Percentiles rank a stretch among this genome's conserved stretches.
Conservation (phyloP, 2,888 invertebrate genomes). For the Alviniconcha strummeri region DNA sequence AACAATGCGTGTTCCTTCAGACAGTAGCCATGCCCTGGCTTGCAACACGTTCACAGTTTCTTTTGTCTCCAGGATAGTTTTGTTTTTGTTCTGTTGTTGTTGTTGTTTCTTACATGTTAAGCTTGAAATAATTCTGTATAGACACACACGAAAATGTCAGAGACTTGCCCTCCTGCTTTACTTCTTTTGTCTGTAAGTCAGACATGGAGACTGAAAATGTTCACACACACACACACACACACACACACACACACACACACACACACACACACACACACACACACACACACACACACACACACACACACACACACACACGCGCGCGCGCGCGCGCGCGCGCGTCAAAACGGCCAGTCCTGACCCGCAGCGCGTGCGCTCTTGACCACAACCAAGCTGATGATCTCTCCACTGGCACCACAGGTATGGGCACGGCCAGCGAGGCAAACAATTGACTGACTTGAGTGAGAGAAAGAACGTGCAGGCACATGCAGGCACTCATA, state of each 20-base stretch:
- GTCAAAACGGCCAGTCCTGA: not conserved
- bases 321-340: not conserved
- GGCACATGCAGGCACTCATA: too few relatives aligned
- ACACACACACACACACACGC: not conserved
- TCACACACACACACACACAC: not conserved
- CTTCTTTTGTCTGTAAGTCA: not conserved
- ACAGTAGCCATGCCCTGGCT: too few relatives aligned
- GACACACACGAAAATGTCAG: too few relatives aligned
- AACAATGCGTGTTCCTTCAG: too few relatives aligned
- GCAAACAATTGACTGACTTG: too few relatives aligned
- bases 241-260: not conserved
- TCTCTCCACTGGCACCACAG: too few relatives aligned
- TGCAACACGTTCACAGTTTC: not conserved
- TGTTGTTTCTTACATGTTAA: not conserved
- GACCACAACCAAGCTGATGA: too few relatives aligned
- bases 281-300: slow-evolving; percentile 17
- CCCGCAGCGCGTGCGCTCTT: not conserved
- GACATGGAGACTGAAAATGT: too few relatives aligned
- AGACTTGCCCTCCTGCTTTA: not conserved
- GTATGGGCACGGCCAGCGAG: too few relatives aligned
- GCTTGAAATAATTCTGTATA: not conserved
- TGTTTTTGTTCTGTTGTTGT: not conserved
- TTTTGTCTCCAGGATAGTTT: not conserved
- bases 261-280: slow-evolving; percentile 8
- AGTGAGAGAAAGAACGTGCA: too few relatives aligned